These are phyloP conservation scores for Patella ulyssiponensis DNA, from an alignment of 2,888 invertebrate species.

Conservation along the genomic window DNA sequence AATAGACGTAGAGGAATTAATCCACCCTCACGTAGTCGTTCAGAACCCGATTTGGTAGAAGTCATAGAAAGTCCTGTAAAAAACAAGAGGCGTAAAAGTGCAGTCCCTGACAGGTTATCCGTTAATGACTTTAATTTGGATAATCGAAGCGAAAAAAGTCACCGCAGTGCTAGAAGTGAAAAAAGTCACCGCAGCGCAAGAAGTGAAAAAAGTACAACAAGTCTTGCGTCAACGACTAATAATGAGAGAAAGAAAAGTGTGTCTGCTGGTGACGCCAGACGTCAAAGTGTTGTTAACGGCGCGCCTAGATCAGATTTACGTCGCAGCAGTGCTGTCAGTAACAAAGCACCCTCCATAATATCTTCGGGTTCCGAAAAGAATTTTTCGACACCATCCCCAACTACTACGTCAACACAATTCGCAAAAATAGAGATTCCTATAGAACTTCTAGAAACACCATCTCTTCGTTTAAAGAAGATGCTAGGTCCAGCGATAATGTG, in stretches of 20 bases:
- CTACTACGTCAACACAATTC: conserved; percentile 13
- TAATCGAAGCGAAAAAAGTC: not conserved
- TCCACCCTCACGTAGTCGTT: not conserved
- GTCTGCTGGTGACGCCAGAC: not conserved
- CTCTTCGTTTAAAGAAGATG: conserved; percentile 27
- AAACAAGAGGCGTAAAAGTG: not conserved
- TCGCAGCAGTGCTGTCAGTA: not conserved
- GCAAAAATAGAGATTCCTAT: conserved; percentile 32
- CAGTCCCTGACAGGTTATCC: not conserved
- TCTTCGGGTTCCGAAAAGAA: not conserved
- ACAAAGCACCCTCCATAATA: not conserved
- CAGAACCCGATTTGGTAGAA: not conserved
- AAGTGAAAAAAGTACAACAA: not conserved
- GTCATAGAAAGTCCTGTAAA: not conserved
- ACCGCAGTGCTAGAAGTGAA: not conserved
- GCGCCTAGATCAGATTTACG: not conserved
- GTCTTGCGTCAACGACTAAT: not conserved
- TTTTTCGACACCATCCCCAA: not conserved
- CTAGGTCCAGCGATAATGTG: conserved; percentile 50
- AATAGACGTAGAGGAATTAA: not conserved
- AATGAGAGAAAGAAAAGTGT: not conserved
- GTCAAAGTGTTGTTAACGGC: not conserved
- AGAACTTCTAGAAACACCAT: conserved; percentile 25
- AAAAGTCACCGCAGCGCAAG: not conserved
- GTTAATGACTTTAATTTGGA: not conserved